These are phyloP conservation scores for Enteromius paludinosus DNA, from an alignment of 2,797 vertebrate species.

Conservation along the genomic window DNA sequence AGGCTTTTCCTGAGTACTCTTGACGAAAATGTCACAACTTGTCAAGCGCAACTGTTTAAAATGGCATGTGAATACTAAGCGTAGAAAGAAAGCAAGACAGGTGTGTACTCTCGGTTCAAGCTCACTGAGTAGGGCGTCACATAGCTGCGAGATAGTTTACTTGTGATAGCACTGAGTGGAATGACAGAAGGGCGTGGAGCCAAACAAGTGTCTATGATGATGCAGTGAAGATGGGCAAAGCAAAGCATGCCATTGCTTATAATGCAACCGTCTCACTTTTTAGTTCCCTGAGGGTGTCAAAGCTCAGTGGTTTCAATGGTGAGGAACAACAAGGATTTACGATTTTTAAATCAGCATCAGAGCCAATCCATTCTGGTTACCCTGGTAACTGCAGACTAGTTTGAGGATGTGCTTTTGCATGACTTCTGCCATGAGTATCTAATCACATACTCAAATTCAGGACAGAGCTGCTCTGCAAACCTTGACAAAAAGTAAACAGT, in stretches of 20 bases:
- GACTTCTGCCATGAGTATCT: constrained; percentile 21
- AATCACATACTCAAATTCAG: constrained; percentile 29
- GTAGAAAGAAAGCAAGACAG: constrained; percentile 24
- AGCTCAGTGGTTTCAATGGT: constrained; percentile 25
- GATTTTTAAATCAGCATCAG: not conserved
- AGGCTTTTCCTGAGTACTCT: constrained; percentile 20
- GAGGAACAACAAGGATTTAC: constrained; percentile 10
- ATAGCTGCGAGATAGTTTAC: constrained; percentile 7
- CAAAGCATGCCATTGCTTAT: constrained; percentile 12
- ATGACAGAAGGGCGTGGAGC: constrained; percentile 17
- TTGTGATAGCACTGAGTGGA: constrained; percentile 15
- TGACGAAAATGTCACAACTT: constrained; percentile 43
- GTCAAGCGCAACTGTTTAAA: constrained; percentile 32
- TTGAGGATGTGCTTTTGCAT: constrained; percentile 29
- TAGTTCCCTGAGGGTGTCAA: not conserved
- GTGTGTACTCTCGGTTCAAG: constrained; percentile 16
- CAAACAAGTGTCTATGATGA: constrained; percentile 10
- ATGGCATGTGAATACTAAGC: constrained; percentile 21
- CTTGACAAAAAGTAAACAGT: constrained; percentile 25
- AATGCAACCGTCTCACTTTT: not conserved
- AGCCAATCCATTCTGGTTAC: constrained; percentile 26
- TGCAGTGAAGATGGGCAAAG: not conserved
- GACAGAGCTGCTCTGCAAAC: constrained; percentile 17
- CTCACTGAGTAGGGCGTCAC: constrained; percentile 11
- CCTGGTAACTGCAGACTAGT: constrained; percentile 6